phyloP scores from a whole-genome alignment of 2,888 invertebrate genomes.

The Chymomyza amoena region DNA sequence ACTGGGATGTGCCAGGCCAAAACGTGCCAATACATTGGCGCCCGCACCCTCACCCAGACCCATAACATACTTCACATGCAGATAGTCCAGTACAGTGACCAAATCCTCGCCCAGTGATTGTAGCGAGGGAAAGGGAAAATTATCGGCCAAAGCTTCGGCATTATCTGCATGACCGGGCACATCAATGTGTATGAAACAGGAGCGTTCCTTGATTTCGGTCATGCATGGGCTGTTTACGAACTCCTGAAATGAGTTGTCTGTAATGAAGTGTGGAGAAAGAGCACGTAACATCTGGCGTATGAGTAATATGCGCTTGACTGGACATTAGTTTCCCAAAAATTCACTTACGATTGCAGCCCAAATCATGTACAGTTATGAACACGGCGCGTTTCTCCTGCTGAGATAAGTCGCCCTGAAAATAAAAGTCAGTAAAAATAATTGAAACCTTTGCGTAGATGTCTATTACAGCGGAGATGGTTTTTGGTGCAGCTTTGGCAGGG shows the following conservation, averaged over 20 bases:
- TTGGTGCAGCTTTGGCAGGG: no score
- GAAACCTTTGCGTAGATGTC: no score
- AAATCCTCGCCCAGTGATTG: conserved; percentile 90
- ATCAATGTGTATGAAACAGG: conserved; percentile 92
- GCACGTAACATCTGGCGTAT: background rate
- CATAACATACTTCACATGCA: conserved; percentile 90
- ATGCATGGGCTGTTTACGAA: conserved; percentile 91
- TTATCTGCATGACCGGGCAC: conserved; percentile 92
- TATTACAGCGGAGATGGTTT: no score
- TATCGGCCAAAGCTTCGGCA: conserved; percentile 86
- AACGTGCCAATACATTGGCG: conserved; percentile 90
- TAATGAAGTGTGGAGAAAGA: conserved; percentile 25
- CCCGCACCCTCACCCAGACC: conserved; percentile 93
- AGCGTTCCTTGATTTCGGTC: conserved; percentile 90
- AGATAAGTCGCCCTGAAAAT: conserved; percentile 86
- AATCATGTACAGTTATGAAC: conserved; percentile 92
- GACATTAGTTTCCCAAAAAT: background rate
- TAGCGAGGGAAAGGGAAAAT: conserved; percentile 89
- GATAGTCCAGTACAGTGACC: conserved; percentile 88
- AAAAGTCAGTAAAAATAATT: no score
- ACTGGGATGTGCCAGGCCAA: conserved; percentile 89
- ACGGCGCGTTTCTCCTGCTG: conserved; percentile 90
- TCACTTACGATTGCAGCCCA: conserved; percentile 88
- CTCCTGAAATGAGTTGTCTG: conserved; percentile 90
- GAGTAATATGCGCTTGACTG: background rate